These are phyloP conservation scores for Actenoides lindsayi DNA, from an alignment of 2,113 vertebrate genomes.

Conservation along the genomic window DNA sequence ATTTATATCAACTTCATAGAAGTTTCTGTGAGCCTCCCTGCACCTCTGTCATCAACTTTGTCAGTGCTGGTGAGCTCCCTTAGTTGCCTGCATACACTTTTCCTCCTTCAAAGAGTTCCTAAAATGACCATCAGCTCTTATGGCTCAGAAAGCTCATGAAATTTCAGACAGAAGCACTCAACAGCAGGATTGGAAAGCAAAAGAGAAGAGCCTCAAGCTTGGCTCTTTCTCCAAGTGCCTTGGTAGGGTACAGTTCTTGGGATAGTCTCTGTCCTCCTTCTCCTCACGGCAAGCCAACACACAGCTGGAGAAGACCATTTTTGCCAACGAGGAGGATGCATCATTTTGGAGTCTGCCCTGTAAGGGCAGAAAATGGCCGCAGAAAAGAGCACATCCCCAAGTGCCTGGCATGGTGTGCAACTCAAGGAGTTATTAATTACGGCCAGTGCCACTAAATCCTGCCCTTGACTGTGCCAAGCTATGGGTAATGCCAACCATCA, in stretches of 20 bases:
- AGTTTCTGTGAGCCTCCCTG: not conserved
- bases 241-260: not conserved
- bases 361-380: not conserved
- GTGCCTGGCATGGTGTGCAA: not conserved
- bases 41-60: not conserved
- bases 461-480: not conserved
- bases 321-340: not conserved
- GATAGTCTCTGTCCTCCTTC: not conserved
- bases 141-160: not conserved
- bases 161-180: not conserved
- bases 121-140: not conserved
- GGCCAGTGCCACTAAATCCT: not conserved
- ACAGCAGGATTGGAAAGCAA: not conserved
- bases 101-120: not conserved
- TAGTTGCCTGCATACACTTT: not conserved
- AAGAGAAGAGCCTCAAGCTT: not conserved
- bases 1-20: not conserved
- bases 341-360: not conserved
- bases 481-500: not conserved
- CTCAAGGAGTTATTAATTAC: not conserved
- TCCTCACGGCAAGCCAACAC: not conserved
- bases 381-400: not conserved
- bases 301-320: not conserved
- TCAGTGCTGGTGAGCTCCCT: not conserved
- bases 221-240: not conserved